Evolutionary conservation across 2,113 vertebrate species (phyloP), one percentile per base, ranked within the genome.

Genomic region (Archocentrus centrarchus): DNA sequence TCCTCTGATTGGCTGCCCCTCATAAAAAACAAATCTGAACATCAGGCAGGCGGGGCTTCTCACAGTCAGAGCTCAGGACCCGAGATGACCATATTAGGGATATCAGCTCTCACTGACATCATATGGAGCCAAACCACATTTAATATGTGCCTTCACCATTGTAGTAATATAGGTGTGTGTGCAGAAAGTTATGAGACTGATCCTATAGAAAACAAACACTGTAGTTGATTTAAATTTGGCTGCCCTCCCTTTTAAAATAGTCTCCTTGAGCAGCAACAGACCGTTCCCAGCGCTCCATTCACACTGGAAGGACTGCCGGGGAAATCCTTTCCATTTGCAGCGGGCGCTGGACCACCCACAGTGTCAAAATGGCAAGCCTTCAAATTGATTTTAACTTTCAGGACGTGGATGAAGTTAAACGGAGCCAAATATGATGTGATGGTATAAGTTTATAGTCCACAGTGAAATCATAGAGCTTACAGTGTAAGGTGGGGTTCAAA

Each of bases 181-280:
- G 5, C 44, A 14, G 8, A 47, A 13, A 47, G 3, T 14, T 47
- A 47, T 53, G 47, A 55, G 47, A 55, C 11, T 55, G 47, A 11
- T 73, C 11, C 68, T 5, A 53, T 50, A n/a, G 18, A 0, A 14
- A 9, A 47, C 53, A 73, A 2, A n/a, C 53, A 55, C 68, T 32
- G 44, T 11, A n/a, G 5, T 10, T 18, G 50, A 53, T 53, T 53
- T 53, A 32, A 5, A 35, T 0, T 0, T 53, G 68, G 68, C 47
- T 32, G 47, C 20, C 1, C 7, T 20, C 18, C 53, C 7, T 7
- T 20, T 53, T 15, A 53, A 20, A 53, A 53, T 20, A 53, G 50
- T 20, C 50, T 57, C 8, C 53, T n/a, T n/a, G 20, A n/a, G 53
- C 53, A 57, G 18, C 8, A 3, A 57, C 8, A 10, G 3, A 4